A percentile compares a stretch with the other conserved stretches of the same genome.
Conservation (phyloP, 92 coral and sea anemone genomes). For the Actinernus sp. region DNA sequence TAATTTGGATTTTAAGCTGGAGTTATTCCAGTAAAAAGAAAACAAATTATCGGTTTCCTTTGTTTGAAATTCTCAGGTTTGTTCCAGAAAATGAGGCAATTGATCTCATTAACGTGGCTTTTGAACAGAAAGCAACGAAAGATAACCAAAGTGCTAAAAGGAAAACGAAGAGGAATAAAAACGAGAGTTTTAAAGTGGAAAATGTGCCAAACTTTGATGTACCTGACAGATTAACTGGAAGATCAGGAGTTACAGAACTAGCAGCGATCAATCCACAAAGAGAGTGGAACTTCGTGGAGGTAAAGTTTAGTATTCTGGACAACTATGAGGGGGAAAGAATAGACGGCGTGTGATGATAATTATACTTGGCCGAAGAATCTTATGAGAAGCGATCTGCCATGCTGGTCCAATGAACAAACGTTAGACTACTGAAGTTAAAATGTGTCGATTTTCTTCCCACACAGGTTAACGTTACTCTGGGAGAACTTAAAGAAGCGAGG, state of each 20-base stretch:
- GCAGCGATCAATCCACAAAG: slow-evolving; percentile 62
- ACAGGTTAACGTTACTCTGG: slow-evolving; percentile 83
- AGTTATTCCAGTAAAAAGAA: too few relatives aligned
- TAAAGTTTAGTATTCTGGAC: too few relatives aligned
- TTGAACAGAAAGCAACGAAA: slow-evolving; percentile 70
- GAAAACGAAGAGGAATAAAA: slow-evolving; percentile 2
- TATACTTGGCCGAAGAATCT: too few relatives aligned
- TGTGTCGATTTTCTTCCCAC: too few relatives aligned
- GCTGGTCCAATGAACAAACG: too few relatives aligned
- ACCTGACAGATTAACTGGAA: slow-evolving; percentile 94
- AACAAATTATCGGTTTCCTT: background rate
- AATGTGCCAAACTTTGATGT: slow-evolving; percentile 35
- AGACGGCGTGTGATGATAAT: too few relatives aligned
- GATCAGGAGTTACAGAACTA: slow-evolving; percentile 78
- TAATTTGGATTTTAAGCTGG: too few relatives aligned
- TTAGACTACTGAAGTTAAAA: too few relatives aligned
- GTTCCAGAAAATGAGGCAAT: slow-evolving; percentile 84
- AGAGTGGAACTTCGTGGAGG: slow-evolving; percentile 96
- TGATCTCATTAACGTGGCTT: slow-evolving; percentile 95
- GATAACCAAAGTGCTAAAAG: slow-evolving; percentile 26
- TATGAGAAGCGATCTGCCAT: too few relatives aligned
- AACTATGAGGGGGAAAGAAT: too few relatives aligned
- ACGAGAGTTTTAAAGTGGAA: background rate
- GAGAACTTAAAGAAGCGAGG: slow-evolving; percentile 91
- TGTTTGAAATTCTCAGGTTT: slow-evolving; percentile 48